Base-by-base conservation (phyloP, 2,797 vertebrate species). In the Trichosurus vulpecula region DNA sequence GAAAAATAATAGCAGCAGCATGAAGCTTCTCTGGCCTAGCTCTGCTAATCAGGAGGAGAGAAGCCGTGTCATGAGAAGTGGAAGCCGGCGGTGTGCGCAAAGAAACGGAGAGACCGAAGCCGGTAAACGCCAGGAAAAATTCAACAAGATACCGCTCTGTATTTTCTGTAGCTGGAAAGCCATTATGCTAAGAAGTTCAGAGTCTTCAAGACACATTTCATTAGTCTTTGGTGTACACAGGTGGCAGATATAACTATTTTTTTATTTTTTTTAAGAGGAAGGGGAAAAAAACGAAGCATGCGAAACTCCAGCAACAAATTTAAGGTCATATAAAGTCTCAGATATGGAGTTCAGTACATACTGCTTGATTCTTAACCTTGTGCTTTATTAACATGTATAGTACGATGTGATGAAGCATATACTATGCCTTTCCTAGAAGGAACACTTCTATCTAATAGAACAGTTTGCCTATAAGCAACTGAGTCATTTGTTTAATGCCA, bases 181-280 rank as follows among this genome's bases (percentile, higher is more conserved):
- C 93, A 96, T 95, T 94, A 94, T 93, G 95, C 91, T 87, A 91
- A 89, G 53, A 96, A 97, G 97, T 97, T 96, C 95, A 96, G 97
- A 97, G 96, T 87, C 94, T 54, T 95, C 47, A 66, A 96, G 96
- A 96, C 97, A 93, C 94, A 96, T 96, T 92, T 90, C 95, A 93
- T 95, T 52, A 92, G 94, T 87, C 95, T 95, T 93, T 96, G 97
- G 97, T 97, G 94, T 58, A 35, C 95, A 92, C 97, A 97, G 96
- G 96, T 96, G 98, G 97, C 95, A 90, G 96, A 54, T 93, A 87
- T 96, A 74, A 97, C 96, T 56, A 94, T 52, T 95, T 97, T 97
- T 96, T 96, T 52, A 52, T 12, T 54, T 54, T 54, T 54, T 13
- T 97, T 97, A 97, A 97, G 96, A 97, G 94, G 47, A 52, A 93